Percentiles rank a stretch among this genome's conserved stretches.
Evolutionary conservation across 1,140 invertebrate species (phyloP).

Genomic region (Drosophila subobscura): DNA sequence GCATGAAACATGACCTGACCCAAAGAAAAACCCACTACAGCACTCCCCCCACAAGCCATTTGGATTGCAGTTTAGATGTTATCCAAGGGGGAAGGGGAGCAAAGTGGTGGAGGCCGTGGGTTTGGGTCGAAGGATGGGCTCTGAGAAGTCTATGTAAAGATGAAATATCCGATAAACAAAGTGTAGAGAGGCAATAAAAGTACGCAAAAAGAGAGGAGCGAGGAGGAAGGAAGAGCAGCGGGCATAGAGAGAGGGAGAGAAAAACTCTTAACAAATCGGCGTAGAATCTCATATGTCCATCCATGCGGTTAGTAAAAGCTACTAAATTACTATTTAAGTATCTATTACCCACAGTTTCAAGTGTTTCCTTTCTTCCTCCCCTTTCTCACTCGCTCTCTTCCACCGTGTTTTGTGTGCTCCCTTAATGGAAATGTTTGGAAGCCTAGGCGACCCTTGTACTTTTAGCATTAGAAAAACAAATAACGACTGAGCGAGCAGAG

Average conservation of each 20-base stretch:
- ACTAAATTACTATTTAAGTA: conserved; percentile 79
- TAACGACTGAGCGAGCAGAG: conserved; percentile 44
- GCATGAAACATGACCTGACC: conserved; percentile 70
- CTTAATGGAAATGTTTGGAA: conserved; percentile 56
- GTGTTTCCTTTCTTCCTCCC: conserved; percentile 46
- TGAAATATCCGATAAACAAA: conserved; percentile 65
- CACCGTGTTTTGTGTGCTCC: background rate
- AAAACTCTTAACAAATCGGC: conserved; percentile 62
- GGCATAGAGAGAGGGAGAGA: background rate
- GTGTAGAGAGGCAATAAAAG: conserved; percentile 63
- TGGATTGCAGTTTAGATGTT: conserved; percentile 63
- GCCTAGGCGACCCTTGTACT: conserved; percentile 36
- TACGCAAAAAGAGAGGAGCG: conserved; percentile 22
- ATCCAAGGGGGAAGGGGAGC: background rate
- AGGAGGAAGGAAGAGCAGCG: conserved; percentile 8
- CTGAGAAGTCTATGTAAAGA: conserved; percentile 55
- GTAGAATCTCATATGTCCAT: conserved; percentile 79
- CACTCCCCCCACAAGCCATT: conserved; percentile 21
- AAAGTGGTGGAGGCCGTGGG: no score
- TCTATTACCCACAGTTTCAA: conserved; percentile 72
- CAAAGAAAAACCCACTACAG: conserved; percentile 15
- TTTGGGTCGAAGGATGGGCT: conserved; percentile 7
- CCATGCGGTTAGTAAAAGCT: conserved; percentile 75
- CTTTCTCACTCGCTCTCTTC: background rate
- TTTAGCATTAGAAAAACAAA: conserved; percentile 62